These are phyloP conservation scores for Athrips mouffetella DNA, from an alignment of 2,888 invertebrate species.

Conservation along the genomic window DNA sequence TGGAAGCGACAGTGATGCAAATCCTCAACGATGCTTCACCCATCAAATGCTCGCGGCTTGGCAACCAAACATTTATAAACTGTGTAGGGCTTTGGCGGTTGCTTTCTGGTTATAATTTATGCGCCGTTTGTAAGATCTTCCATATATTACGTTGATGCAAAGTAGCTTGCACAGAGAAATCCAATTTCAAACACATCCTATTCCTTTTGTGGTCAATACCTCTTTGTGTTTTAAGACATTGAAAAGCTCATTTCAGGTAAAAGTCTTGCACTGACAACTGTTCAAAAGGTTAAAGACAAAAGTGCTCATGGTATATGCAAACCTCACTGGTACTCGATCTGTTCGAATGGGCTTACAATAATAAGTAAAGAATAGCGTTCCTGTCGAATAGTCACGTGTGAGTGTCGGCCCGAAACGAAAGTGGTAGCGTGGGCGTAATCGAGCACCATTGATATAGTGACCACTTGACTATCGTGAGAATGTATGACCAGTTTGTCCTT, in stretches of 20 bases:
- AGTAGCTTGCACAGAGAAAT: neutral
- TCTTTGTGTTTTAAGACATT: neutral
- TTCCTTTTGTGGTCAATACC: neutral
- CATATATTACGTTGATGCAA: neutral
- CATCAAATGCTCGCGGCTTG: slow-evolving; percentile 38
- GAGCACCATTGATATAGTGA: slow-evolving; percentile 34
- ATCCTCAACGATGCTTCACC: slow-evolving; percentile 46
- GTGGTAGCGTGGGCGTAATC: slow-evolving; percentile 66
- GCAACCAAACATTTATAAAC: slow-evolving; percentile 11
- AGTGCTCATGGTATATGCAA: slow-evolving; percentile 12
- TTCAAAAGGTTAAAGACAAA: slow-evolving; percentile 17
- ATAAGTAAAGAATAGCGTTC: slow-evolving; percentile 54
- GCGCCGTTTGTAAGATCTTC: neutral
- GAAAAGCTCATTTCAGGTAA: neutral
- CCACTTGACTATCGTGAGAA: slow-evolving; percentile 58
- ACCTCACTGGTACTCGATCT: slow-evolving; percentile 43
- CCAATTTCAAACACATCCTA: neutral
- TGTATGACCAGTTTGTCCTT: slow-evolving; percentile 44
- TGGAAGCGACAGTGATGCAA: slow-evolving; percentile 58
- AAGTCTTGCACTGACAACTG: slow-evolving; percentile 7
- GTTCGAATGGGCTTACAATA: slow-evolving; percentile 36
- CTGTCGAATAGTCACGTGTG: slow-evolving; percentile 58
- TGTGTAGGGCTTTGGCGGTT: slow-evolving; percentile 2
- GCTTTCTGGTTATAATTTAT: slow-evolving; percentile 3
- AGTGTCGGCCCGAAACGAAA: slow-evolving; percentile 62